Base-by-base conservation (phyloP, 2,888 invertebrate species). In the Fragum sueziense region DNA sequence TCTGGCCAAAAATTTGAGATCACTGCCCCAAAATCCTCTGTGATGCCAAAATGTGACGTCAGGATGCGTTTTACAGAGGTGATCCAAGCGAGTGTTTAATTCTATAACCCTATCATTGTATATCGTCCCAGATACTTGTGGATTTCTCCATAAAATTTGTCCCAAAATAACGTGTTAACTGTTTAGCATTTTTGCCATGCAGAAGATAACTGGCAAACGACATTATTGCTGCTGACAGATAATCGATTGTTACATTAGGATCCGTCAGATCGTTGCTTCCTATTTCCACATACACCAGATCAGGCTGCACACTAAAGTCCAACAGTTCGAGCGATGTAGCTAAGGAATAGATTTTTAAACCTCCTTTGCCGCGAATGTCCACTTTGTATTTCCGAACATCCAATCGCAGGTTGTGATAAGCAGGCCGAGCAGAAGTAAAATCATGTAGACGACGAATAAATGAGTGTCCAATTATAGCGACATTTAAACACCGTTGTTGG, bases 251-350 rank as follows among this genome's bases (percentile, higher is more conserved):
- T 11, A 52, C 20, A 52, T 20, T 20, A 6, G 52, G 52, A 22
- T 20, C 9, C 6, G 52, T 52, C 52, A 52, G 20, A n/a, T 52
- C 52, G 20, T 52, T 52, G 61, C 22, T 61, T 59, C 17, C 57
- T 17, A 33, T 59, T 61, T 31, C 57, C 37, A 22, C 61, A 61
- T 34, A 71, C 7, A 22, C 59, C 37, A 34, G 33, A 59, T 41
- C 37, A 29, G 22, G 71, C 61, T 20, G 52, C 57, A 57, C 25
- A 71, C 61, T 71, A 57, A 47, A 71, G 34, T 22, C 11, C 9
- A 34, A 67, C 22, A 37, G 14, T 14, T 67, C 33, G 22, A 2
- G 4, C 7, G 33, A 14, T 6, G 7, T 52, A 22, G 52, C 52
- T n/a, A 52, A n/a, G 20, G 9, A 6, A 37, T 14, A 14, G 7